Evolutionary conservation across 2,113 vertebrate genomes (phyloP), one percentile per base, ranked within the genome.

Genomic region (Nettapus auritus): DNA sequence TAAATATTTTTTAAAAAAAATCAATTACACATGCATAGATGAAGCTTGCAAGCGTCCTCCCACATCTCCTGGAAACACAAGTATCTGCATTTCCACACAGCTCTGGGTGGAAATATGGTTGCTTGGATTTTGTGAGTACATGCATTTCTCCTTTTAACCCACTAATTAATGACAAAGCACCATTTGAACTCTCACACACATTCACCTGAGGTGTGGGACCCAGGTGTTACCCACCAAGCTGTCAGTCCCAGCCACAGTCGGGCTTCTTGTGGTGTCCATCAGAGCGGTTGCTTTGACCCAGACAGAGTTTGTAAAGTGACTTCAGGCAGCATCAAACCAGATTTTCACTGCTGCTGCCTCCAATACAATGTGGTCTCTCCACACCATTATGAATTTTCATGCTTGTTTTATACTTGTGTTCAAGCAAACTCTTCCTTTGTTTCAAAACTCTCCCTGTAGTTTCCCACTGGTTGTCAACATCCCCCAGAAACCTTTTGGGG

Each of bases 191-290:
- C 44, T 53, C 33, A 31, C 6, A 28, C 6, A 10, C 18, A 3
- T 0, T 0, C 8, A 9, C 3, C 7, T 2, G 0, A 31, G 56
- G 25, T 0, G 0, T 2, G 4, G 7, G 18, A 22, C 36, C 22
- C 22, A 63, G 3, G 34, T 3, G 40, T 44, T 71, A 17, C 40
- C 28, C 46, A 16, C n/a, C 19, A 5, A 18, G 38, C 11, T 60
- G 5, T n/a, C 42, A 9, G 21, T 22, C 20, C 33, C 20, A 56
- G 4, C 57, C n/a, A 34, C 20, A 22, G 21, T 20, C 8, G 22
- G 19, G 31, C 18, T 34, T n/a, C 57, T 56, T 17, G 9, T 6
- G 9, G 52, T 28, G 52, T 55, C n/a, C n/a, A 36, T 36, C 21
- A 60, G 18, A 14, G 18, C 21, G 63, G 42, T 52, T 38, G 36